Conservation (phyloP, 2,888 invertebrate genomes). For the Sabatieria punctata region DNA sequence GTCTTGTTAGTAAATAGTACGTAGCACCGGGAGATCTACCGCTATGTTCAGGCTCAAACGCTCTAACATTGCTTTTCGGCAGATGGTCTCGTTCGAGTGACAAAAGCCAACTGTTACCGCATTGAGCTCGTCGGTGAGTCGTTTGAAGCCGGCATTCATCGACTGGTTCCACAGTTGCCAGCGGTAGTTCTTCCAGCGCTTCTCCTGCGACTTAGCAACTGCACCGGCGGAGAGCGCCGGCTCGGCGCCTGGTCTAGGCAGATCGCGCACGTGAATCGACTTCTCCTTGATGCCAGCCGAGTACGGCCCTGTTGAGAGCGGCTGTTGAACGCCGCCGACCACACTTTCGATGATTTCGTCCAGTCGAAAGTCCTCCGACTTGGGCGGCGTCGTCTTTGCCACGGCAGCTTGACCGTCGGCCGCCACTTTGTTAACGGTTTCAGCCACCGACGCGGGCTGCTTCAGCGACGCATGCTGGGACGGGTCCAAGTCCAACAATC, state of each 20-base stretch:
- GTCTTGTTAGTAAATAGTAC: too few relatives aligned
- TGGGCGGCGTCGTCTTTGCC: background rate
- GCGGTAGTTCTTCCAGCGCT: conserved; percentile 46
- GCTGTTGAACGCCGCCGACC: background rate
- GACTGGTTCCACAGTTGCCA: conserved; percentile 17
- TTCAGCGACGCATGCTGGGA: background rate
- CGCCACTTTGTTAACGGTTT: background rate
- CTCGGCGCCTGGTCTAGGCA: background rate
- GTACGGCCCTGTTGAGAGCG: background rate
- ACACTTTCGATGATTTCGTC: conserved; percentile 6
- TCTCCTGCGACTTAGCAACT: conserved; percentile 1
- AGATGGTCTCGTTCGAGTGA: too few relatives aligned
- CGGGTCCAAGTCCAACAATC: conserved; percentile 9
- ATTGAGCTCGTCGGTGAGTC: conserved; percentile 12
- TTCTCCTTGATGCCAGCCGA: background rate
- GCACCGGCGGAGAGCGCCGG: background rate
- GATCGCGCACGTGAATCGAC: background rate
- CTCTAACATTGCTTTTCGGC: too few relatives aligned
- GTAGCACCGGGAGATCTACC: too few relatives aligned
- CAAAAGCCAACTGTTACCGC: too few relatives aligned
- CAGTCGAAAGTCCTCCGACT: background rate
- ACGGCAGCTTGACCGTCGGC: background rate
- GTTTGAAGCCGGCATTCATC: conserved; percentile 15
- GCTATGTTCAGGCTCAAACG: too few relatives aligned
- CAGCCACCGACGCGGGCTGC: background rate